Conservation (phyloP, 2,113 vertebrate species). For the Vicugna pacos region DNA sequence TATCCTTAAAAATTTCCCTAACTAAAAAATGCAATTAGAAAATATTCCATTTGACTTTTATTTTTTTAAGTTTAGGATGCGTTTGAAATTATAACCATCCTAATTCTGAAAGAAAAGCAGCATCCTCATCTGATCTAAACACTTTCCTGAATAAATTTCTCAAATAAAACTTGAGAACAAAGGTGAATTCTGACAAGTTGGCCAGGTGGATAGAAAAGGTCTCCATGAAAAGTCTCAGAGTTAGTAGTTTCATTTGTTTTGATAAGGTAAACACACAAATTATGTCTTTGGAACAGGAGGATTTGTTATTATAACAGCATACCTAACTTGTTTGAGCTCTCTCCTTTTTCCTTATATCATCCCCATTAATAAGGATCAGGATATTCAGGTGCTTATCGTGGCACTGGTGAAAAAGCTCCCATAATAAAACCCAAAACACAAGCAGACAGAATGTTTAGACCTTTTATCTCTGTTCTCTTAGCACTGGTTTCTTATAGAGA, state of each 20-base stretch:
- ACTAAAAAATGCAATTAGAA: background rate
- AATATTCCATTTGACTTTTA: background rate
- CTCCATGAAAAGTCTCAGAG: background rate
- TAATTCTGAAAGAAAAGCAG: background rate
- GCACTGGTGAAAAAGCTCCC: too few species aligned
- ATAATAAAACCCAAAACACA: background rate
- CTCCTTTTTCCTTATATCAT: background rate
- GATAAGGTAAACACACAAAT: background rate
- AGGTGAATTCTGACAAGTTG: background rate
- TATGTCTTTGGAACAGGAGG: background rate
- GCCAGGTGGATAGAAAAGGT: background rate
- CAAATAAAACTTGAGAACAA: background rate
- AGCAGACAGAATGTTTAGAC: background rate
- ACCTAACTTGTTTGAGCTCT: background rate
- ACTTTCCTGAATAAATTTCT: background rate
- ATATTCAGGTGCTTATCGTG: background rate
- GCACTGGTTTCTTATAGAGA: background rate
- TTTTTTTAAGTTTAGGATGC: background rate
- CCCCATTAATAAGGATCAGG: background rate
- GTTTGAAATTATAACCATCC: background rate
- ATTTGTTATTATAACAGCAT: background rate
- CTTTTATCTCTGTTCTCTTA: background rate
- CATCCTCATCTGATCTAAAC: background rate
- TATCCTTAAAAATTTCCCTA: background rate
- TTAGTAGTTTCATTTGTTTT: background rate